Base-by-base conservation (phyloP, 2,888 invertebrate genomes). In the Ornithoptera priamus region DNA sequence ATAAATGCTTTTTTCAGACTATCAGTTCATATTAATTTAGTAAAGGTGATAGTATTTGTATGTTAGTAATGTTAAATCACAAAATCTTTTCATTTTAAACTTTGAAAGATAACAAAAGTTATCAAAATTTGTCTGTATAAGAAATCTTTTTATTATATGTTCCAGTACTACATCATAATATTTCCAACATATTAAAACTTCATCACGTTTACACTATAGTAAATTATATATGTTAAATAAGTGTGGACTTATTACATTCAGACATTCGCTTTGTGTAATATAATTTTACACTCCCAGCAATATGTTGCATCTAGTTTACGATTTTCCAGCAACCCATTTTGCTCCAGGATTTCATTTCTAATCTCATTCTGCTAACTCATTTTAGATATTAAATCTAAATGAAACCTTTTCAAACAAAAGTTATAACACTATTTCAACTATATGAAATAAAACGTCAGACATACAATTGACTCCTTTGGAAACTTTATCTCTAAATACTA, bases 191-290 rank as follows among this genome's bases (percentile, higher is more conserved):
- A 22, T 57, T 57, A 20, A 57, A 58, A 22, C 7, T 58, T 24
- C 57, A 22, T 58, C 22, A n/a, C 20, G 57, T 58, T 58, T 58
- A 22, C n/a, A 58, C 20, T 24, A 10, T n/a, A 58, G 57, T 22
- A 58, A 58, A 58, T 22, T n/a, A 58, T 15, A 57, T 7, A 22
- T n/a, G 57, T 58, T 58, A 22, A 58, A 58, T 22, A 22, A n/a
- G 57, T 58, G 57, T 22, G 22, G 57, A 58, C 20, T 58, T 58
- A 53, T 22, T 58, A n/a, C 57, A 58, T 22, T 22, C 57, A 58
- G 22, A 58, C 57, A n/a, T n/a, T 24, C 57, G 57, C 57, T 58
- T 58, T 58, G n/a, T 24, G 57, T 58, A 58, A 58, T 58, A 58
- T 58, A 20, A 58, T 58, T 58, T 58, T 22, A 58, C 22, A 7